Evolutionary conservation across 2,113 vertebrate genomes (phyloP), one percentile per base, ranked within the genome.

Genomic region (Sylvia atricapilla): DNA sequence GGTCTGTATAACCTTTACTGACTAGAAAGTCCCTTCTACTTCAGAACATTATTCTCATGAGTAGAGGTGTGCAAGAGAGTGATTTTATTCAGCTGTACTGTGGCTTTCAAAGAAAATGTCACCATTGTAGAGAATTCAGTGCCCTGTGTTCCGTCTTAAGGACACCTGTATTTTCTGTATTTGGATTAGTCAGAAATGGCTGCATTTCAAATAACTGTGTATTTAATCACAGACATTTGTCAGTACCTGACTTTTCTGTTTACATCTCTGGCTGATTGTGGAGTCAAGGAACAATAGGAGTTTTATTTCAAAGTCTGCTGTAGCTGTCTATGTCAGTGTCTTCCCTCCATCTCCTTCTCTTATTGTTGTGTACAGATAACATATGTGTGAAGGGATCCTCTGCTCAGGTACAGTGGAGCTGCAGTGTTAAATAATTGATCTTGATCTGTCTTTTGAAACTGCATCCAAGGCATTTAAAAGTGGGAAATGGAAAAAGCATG

Each of bases 401-500:
- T 16, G 20, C 80, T 93, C 96, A 97, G 94, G 96, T 97, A 92
- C 62, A 30, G 76, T 70, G 62, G 87, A 93, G 90, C 81, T 93
- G 88, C 90, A 93, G 81, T 77, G 94, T 87, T 95, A 96, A 96
- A 96, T 97, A 97, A 97, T 94, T 41, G 93, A 96, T 95, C 78
- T 89, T 94, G 58, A 64, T 91, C 84, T 85, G 78, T 91, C 79
- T 93, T 97, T 97, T 97, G 96, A 97, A 97, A 96, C 52, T 43
- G 87, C 84, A 79, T 96, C 95, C 96, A 94, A 95, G 77, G 84
- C 95, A 97, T 96, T 97, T 93, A 94, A 92, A 97, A 97, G 94
- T 96, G 97, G 97, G 97, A 97, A 96, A 97, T 84, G 94, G 97
- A 96, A 97, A 97, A 97, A 93, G 94, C 97, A 96, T 97, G 96